Conservation (phyloP, 2,113 vertebrate species). For the Lepidothrix coronata region DNA sequence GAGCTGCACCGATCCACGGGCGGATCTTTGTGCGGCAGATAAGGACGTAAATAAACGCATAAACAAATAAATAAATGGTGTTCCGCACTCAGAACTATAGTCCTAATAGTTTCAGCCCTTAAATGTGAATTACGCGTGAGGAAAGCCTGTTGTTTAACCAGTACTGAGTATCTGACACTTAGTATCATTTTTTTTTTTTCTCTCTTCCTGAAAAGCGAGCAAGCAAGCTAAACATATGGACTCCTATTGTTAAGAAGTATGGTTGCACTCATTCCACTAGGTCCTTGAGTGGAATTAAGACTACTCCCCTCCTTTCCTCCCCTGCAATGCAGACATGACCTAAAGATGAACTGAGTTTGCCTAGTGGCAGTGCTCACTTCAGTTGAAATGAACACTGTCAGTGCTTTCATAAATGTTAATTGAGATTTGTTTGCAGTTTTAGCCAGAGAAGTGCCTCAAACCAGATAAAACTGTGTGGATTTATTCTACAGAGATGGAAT, state of each 20-base stretch:
- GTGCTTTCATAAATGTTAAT: not conserved
- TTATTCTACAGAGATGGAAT: not conserved
- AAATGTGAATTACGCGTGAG: not conserved
- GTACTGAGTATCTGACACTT: not conserved
- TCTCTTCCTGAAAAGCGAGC: fast-evolving
- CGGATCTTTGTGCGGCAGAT: not conserved
- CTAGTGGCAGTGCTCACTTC: not conserved
- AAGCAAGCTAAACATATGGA: not conserved
- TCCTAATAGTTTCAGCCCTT: not conserved
- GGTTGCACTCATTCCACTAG: not conserved
- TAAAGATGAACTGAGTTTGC: constrained; percentile 2
- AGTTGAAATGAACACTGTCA: not conserved
- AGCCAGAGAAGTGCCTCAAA: not conserved
- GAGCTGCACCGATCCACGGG: not conserved
- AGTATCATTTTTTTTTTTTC: too few relatives aligned
- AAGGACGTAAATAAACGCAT: not conserved
- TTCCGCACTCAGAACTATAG: not conserved
- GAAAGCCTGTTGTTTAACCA: not conserved
- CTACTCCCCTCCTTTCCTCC: not conserved
- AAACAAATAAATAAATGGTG: not conserved
- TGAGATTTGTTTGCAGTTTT: not conserved
- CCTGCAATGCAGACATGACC: constrained; percentile 64
- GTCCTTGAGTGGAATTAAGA: not conserved
- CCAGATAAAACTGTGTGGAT: not conserved
- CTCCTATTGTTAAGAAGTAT: not conserved